Conservation (phyloP, 2,113 vertebrate genomes). For the Dascyllus trimaculatus region DNA sequence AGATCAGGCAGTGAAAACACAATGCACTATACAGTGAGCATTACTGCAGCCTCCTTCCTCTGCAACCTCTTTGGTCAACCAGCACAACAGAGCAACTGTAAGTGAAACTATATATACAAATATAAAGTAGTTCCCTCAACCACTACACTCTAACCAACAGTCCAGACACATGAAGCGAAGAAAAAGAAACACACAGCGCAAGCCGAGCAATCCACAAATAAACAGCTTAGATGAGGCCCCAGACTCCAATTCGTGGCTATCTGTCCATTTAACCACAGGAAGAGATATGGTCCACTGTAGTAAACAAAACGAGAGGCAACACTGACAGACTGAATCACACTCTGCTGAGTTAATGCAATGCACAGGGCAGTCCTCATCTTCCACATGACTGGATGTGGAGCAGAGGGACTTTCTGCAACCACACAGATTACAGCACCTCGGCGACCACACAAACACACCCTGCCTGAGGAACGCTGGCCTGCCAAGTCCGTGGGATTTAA, state of each 20-base stretch:
- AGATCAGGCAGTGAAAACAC: too few relatives aligned
- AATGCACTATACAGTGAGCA: not conserved
- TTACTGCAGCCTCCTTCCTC: too few relatives aligned
- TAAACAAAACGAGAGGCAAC: slow-evolving; percentile 43
- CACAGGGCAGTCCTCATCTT: slow-evolving; percentile 12
- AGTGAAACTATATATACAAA: not conserved
- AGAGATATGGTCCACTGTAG: slow-evolving; percentile 47
- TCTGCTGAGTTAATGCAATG: slow-evolving; percentile 17
- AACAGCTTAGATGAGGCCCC: not conserved
- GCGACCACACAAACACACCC: slow-evolving; percentile 30
- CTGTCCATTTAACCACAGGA: slow-evolving; percentile 53
- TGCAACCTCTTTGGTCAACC: not conserved
- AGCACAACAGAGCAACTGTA: not conserved
- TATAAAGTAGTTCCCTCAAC: too few relatives aligned
- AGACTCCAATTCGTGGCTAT: slow-evolving; percentile 42
- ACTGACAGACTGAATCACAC: slow-evolving; percentile 7
- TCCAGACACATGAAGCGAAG: not conserved
- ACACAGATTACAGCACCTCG: slow-evolving; percentile 19
- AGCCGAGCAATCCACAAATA: slow-evolving; percentile 21
- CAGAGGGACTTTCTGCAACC: slow-evolving; percentile 41
- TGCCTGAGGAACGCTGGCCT: slow-evolving; percentile 7
- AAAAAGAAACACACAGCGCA: not conserved
- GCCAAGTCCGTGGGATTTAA: not conserved
- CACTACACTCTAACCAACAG: not conserved
- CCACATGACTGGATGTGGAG: slow-evolving; percentile 19